Evolutionary conservation across 2,888 invertebrate genomes (phyloP).

Genomic region (Stenurella melanura): DNA sequence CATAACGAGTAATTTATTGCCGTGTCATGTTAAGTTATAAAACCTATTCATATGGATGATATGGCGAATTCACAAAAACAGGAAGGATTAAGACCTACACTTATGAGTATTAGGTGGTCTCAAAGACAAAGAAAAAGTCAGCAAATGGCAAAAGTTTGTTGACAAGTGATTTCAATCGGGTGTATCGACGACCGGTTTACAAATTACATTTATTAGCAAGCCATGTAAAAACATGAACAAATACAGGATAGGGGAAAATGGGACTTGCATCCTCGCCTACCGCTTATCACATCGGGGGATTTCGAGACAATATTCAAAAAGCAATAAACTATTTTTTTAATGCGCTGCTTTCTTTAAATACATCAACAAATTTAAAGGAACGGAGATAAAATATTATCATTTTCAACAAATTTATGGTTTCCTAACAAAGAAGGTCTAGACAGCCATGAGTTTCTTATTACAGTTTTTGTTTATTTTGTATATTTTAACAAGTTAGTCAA

Average conservation of each 20-base stretch:
- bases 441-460: too few species aligned
- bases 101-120: constrained; percentile 39
- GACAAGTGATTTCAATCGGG: constrained; percentile 42
- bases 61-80: background rate
- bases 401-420: too few species aligned
- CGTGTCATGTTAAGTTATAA: constrained; percentile 4
- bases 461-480: too few species aligned
- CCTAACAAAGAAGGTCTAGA: too few species aligned
- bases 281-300: background rate
- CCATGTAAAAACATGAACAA: constrained; percentile 39
- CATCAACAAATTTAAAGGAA: too few species aligned
- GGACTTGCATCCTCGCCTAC: constrained; percentile 11
- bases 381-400: too few species aligned
- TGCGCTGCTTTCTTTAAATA: too few species aligned
- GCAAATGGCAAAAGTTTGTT: constrained; percentile 42
- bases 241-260: constrained; percentile 36
- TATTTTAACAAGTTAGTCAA: too few species aligned
- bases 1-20: constrained; percentile 21
- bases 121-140: constrained; percentile 34
- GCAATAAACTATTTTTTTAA: too few species aligned
- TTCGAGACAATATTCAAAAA: too few species aligned
- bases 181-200: constrained; percentile 45
- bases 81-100: constrained; percentile 23
- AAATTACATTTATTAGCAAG: constrained; percentile 47
- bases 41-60: constrained; percentile 1